Conservation (phyloP, 2,888 invertebrate species). For the Clostera curtula region DNA sequence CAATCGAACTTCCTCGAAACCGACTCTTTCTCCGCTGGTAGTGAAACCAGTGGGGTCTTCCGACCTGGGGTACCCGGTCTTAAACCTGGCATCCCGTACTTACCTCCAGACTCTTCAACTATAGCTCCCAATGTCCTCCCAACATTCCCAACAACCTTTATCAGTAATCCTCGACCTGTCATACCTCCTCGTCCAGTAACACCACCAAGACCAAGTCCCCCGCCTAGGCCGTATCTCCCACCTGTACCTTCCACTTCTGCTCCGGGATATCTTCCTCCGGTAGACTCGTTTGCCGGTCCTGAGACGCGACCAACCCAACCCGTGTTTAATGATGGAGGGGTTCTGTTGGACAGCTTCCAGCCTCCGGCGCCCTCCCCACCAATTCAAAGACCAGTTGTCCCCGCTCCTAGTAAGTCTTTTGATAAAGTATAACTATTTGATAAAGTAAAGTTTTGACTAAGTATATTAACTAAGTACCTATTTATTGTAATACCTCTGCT, state of each 20-base stretch:
- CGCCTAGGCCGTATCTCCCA: slow-evolving; percentile 32
- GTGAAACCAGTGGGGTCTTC: slow-evolving; percentile 40
- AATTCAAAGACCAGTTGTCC: too few species aligned
- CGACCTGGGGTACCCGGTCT: slow-evolving; percentile 46
- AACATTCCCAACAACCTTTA: slow-evolving; percentile 34
- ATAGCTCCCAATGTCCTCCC: slow-evolving; percentile 42
- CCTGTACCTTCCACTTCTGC: slow-evolving; percentile 38
- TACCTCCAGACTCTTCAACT: slow-evolving; percentile 53
- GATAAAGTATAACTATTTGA: too few species aligned
- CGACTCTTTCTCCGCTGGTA: slow-evolving; percentile 54
- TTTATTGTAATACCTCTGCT: too few species aligned
- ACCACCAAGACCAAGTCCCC: slow-evolving; percentile 22
- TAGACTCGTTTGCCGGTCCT: slow-evolving; percentile 45
- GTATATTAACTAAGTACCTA: too few species aligned
- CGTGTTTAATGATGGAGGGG: slow-evolving; percentile 47
- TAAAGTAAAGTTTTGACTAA: too few species aligned
- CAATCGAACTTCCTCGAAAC: slow-evolving; percentile 55
- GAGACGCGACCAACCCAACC: slow-evolving; percentile 46
- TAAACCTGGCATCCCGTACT: slow-evolving; percentile 65
- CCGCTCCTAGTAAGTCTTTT: slow-evolving; percentile 31
- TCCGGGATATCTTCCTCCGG: slow-evolving; percentile 54
- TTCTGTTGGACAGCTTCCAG: slow-evolving; percentile 38
- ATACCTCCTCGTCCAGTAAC: slow-evolving; percentile 34
- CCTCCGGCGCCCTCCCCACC: too few species aligned
- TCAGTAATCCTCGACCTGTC: too few species aligned